Conservation (phyloP, 1,140 invertebrate species). For the Thaumetopoea pityocampa region DNA sequence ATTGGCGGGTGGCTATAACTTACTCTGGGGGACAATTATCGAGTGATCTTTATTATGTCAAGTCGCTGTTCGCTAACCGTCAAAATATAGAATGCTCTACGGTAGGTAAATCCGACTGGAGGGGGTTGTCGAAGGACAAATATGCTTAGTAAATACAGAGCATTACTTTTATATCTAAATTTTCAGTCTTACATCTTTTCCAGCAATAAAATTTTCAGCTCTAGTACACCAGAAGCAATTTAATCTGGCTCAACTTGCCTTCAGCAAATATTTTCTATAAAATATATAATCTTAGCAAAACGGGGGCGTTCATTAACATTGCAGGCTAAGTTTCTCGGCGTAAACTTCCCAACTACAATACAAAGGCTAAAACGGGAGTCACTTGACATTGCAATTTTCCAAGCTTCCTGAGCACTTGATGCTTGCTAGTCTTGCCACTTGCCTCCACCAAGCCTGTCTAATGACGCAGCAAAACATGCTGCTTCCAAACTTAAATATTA, state of each 20-base stretch:
- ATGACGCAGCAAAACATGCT: slow-evolving; percentile 16
- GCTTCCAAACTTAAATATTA: slow-evolving; percentile 16
- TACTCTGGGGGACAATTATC: no score
- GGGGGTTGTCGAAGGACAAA: no score
- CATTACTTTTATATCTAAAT: no score
- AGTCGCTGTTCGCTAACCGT: no score
- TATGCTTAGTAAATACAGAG: no score
- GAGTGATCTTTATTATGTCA: no score
- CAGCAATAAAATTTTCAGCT: neutral
- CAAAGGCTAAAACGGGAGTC: slow-evolving; percentile 16
- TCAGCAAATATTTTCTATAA: slow-evolving; percentile 7
- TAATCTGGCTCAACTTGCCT: neutral
- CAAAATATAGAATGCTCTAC: no score
- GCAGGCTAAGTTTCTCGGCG: slow-evolving; percentile 7
- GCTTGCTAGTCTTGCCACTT: slow-evolving; percentile 25
- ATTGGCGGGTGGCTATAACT: no score
- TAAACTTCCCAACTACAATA: slow-evolving; percentile 16
- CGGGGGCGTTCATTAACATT: slow-evolving; percentile 7
- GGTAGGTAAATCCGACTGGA: no score
- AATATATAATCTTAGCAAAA: slow-evolving; percentile 4
- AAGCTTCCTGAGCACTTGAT: slow-evolving; percentile 28
- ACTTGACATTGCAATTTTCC: slow-evolving; percentile 28
- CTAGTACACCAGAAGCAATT: slow-evolving; percentile 3
- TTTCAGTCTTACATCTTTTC: no score
- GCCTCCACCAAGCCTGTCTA: slow-evolving; percentile 17